These are phyloP conservation scores for Lycia hirtaria DNA, from an alignment of 2,888 invertebrate genomes.

Conservation along the genomic window DNA sequence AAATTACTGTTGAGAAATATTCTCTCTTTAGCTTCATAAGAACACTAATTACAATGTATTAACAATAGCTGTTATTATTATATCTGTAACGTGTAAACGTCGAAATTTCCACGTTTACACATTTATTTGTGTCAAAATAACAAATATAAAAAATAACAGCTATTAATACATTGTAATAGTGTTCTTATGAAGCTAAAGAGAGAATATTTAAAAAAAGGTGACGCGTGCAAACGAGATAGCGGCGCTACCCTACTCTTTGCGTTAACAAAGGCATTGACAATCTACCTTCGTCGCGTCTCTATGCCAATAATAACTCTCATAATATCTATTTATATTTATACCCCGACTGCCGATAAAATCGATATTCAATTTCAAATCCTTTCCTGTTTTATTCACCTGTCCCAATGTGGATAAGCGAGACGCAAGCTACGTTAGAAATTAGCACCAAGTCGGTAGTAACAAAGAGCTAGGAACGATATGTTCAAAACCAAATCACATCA, in stretches of 20 bases:
- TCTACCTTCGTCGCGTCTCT: not conserved
- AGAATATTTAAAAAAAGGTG: no score
- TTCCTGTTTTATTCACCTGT: not conserved
- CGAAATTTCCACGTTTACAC: no score
- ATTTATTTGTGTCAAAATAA: no score
- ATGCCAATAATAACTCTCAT: not conserved
- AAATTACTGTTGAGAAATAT: no score
- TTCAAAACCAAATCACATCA: no score
- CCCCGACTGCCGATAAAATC: not conserved
- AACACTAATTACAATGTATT: no score
- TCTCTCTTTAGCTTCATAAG: no score
- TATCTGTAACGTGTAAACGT: no score
- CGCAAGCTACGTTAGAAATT: not conserved
- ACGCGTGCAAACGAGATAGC: not conserved
- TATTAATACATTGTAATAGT: no score
- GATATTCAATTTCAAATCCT: conserved; percentile 2
- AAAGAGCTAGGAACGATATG: not conserved
- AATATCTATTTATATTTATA: not conserved
- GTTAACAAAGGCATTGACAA: conserved; percentile 5
- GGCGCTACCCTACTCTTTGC: not conserved
- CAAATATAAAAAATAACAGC: no score
- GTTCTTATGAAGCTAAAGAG: no score
- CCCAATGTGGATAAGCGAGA: not conserved
- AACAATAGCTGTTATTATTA: no score
- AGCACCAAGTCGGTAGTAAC: not conserved